Evolutionary conservation across 2,113 vertebrate genomes (phyloP).

Genomic region (Turdus rufiventris): DNA sequence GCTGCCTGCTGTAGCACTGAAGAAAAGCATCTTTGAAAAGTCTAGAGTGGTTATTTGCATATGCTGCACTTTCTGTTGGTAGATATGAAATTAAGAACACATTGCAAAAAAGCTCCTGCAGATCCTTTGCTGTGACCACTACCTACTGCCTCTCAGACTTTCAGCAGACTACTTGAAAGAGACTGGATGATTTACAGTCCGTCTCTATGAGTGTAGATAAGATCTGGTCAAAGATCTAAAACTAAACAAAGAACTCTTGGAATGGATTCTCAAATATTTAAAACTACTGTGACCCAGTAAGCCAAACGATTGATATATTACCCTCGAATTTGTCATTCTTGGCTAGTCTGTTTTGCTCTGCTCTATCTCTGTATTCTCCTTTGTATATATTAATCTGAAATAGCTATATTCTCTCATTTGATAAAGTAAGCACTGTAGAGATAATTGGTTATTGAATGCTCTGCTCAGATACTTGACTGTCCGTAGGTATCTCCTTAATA

Average conservation of each 20-base stretch:
- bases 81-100: not conserved
- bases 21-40: not conserved
- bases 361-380: not conserved
- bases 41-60: not conserved
- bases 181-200: conserved; percentile 33
- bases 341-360: not conserved
- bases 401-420: not conserved
- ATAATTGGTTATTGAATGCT: not conserved
- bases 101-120: not conserved
- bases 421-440: not conserved
- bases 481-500: not conserved
- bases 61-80: not conserved
- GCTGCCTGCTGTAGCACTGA: not conserved
- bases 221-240: conserved; percentile 28
- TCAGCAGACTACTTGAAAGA: conserved; percentile 19
- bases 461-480: not conserved
- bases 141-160: not conserved
- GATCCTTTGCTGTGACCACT: not conserved
- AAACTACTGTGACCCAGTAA: conserved; percentile 23
- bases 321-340: not conserved
- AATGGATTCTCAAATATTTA: conserved; percentile 55
- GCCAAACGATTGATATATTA: not conserved
- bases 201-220: conserved; percentile 12
- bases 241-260: conserved; percentile 9
- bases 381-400: conserved; percentile 1